These are phyloP conservation scores for Cyclura pinguis DNA, from an alignment of 2,797 vertebrate genomes.

Conservation along the genomic window DNA sequence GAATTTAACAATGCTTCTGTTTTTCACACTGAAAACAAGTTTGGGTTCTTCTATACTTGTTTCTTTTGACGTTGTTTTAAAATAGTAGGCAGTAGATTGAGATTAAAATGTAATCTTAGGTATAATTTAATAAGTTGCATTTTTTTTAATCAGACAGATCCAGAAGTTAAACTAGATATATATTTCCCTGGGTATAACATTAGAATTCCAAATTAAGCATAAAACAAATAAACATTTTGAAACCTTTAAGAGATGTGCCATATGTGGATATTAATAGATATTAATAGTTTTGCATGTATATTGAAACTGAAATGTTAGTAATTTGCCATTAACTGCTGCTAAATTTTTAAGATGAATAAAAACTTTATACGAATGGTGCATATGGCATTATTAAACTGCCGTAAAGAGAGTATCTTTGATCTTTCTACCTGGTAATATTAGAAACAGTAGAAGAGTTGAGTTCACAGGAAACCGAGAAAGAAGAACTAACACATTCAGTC, in stretches of 20 bases:
- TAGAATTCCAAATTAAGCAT: background rate
- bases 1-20: background rate
- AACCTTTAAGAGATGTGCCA: background rate
- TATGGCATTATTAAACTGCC: background rate
- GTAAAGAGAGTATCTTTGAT: background rate
- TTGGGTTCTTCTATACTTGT: background rate
- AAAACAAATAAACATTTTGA: background rate
- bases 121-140: conserved; percentile 36
- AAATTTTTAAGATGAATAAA: background rate
- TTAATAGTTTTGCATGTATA: background rate
- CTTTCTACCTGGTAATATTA: background rate
- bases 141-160: background rate
- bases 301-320: conserved; percentile 11
- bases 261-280: conserved; percentile 6
- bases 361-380: background rate
- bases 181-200: background rate
- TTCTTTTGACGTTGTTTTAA: background rate
- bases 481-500: background rate
- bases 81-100: background rate
- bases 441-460: background rate
- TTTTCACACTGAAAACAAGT: conserved; percentile 19
- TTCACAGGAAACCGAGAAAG: background rate
- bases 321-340: conserved; percentile 3
- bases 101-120: background rate
- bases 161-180: background rate